Percentiles rank a stretch among this genome's conserved stretches.
Conservation (phyloP, 2,113 vertebrate genomes). For the Octodon degus region DNA sequence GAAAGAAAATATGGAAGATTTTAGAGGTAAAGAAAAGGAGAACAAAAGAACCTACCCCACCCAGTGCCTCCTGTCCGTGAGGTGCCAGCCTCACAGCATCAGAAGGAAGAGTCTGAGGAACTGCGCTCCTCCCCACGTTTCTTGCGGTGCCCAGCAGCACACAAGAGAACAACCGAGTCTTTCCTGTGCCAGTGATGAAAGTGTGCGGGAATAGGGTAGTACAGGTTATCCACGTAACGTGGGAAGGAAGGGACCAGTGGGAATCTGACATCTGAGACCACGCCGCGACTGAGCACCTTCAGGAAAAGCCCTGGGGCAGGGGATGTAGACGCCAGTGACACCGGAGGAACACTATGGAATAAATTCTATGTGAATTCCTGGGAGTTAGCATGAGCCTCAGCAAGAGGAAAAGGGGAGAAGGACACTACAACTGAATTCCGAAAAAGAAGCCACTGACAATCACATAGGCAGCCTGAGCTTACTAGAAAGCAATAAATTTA, state of each 20-base stretch:
- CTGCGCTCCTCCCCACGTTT: background rate
- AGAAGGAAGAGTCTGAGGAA: background rate
- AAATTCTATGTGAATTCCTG: background rate
- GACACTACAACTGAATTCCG: background rate
- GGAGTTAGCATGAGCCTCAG: background rate
- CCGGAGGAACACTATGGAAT: background rate
- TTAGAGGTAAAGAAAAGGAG: background rate
- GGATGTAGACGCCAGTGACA: background rate
- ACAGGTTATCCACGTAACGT: background rate
- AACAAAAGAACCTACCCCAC: background rate
- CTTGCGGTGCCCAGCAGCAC: background rate
- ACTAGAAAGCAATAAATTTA: background rate
- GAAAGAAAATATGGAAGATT: background rate
- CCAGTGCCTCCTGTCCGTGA: too few relatives aligned
- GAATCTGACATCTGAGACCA: background rate
- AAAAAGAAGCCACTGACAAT: slow-evolving; percentile 14
- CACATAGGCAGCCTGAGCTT: background rate
- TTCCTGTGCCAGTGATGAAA: background rate
- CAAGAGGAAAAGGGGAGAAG: background rate
- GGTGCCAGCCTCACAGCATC: background rate
- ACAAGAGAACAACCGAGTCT: background rate
- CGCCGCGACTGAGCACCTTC: background rate
- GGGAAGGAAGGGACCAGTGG: background rate
- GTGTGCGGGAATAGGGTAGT: background rate
- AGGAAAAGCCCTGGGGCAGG: background rate